Conservation (phyloP, 2,888 invertebrate species). For the Cybosia mesomella region DNA sequence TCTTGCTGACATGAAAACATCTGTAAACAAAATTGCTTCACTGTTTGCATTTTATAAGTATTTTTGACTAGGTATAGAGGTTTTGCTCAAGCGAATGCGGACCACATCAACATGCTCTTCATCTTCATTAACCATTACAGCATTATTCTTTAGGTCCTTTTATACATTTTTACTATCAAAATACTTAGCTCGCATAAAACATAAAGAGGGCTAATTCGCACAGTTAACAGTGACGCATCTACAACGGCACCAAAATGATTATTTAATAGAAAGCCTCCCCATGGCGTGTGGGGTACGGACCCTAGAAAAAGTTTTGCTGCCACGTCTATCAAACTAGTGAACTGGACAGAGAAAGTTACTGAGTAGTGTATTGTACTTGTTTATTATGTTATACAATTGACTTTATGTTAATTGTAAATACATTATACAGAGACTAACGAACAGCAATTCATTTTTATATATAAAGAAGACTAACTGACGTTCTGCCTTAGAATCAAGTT, state of each 20-base stretch:
- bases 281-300: constrained; percentile 71
- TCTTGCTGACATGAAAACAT: too few relatives aligned
- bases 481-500: too few relatives aligned
- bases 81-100: too few relatives aligned
- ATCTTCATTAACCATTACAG: not conserved
- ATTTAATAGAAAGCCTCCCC: constrained; percentile 77
- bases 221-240: constrained; percentile 73
- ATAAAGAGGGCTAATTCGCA: constrained; percentile 65
- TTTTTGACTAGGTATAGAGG: too few relatives aligned
- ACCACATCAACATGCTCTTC: too few relatives aligned
- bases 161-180: constrained; percentile 9
- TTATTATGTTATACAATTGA: not conserved
- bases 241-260: constrained; percentile 76
- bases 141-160: not conserved
- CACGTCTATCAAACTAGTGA: constrained; percentile 78
- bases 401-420: not conserved
- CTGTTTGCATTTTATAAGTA: too few relatives aligned
- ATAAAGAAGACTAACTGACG: too few relatives aligned
- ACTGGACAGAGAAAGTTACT: constrained; percentile 55
- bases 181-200: constrained; percentile 53
- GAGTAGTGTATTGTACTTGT: constrained; percentile 12
- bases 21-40: too few relatives aligned
- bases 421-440: too few relatives aligned
- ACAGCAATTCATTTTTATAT: too few relatives aligned
- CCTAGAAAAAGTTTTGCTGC: constrained; percentile 80